phyloP scores from a whole-genome alignment of 2,797 vertebrate genomes.

The Chloroceryle inda region DNA sequence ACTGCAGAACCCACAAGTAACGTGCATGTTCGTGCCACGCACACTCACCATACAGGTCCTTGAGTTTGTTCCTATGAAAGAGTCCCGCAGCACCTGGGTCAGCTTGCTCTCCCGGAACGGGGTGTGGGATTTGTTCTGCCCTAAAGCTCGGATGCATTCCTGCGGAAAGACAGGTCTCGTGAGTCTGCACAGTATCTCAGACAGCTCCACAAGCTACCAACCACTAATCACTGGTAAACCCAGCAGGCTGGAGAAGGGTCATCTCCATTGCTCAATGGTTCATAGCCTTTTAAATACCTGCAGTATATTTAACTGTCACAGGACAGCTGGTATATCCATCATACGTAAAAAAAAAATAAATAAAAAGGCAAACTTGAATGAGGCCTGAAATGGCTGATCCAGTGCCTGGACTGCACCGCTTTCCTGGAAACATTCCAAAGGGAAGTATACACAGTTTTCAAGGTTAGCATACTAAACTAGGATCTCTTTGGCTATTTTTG shows the following conservation, averaged over 20 bases:
- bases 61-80: conserved; percentile 95
- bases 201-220: neutral
- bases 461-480: neutral
- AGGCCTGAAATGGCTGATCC: neutral
- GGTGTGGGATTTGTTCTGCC: conserved; percentile 95
- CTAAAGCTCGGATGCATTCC: conserved; percentile 97
- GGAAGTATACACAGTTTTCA: neutral
- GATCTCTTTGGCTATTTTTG: neutral
- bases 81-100: conserved; percentile 96
- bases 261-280: neutral
- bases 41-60: conserved; percentile 94
- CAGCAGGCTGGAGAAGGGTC: neutral
- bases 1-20: neutral
- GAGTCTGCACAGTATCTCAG: neutral
- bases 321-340: neutral
- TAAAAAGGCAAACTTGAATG: neutral
- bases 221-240: neutral
- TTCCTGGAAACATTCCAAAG: neutral
- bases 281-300: neutral
- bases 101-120: conserved; percentile 97
- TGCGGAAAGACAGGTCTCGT: conserved; percentile 55
- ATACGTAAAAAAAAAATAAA: too few relatives aligned
- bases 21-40: neutral
- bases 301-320: neutral
- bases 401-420: neutral